Evolutionary conservation across 2,888 invertebrate species (phyloP).

Genomic region (Antitype chi): DNA sequence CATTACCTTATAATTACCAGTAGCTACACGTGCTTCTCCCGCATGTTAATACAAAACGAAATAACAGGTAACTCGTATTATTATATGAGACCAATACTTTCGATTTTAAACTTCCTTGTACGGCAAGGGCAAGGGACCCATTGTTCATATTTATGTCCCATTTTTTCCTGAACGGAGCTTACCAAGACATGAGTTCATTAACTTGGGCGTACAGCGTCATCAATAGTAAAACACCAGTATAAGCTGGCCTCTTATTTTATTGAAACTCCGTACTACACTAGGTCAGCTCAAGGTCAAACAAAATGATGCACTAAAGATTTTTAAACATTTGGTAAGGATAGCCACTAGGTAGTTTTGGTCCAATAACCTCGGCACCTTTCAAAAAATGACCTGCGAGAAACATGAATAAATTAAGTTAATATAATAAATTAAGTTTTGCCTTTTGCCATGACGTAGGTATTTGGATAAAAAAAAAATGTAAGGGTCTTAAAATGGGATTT

Average conservation of each 20-base stretch:
- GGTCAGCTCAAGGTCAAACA: neutral
- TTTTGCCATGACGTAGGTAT: neutral
- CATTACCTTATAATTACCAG: slow-evolving; percentile 36
- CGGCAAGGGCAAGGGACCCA: slow-evolving; percentile 36
- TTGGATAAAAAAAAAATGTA: no score
- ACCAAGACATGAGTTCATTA: neutral
- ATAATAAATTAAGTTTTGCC: neutral
- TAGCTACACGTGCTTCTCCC: slow-evolving; percentile 1
- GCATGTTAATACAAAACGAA: slow-evolving; percentile 29
- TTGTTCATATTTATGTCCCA: neutral
- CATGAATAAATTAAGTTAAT: neutral
- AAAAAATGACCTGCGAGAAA: neutral
- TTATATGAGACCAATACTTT: slow-evolving; percentile 54
- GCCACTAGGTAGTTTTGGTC: neutral
- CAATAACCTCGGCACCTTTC: neutral
- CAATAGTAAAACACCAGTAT: neutral
- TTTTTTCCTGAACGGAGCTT: slow-evolving; percentile 3
- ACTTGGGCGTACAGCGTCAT: neutral
- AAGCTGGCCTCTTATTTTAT: neutral
- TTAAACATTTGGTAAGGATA: neutral
- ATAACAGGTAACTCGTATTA: slow-evolving; percentile 19
- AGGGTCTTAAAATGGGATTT: no score
- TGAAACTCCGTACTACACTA: neutral
- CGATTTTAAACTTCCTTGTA: slow-evolving; percentile 52
- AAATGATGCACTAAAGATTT: neutral